A percentile compares a stretch with the other conserved stretches of the same genome.
Evolutionary conservation across 1,140 invertebrate species (phyloP).

Genomic region (Holotrichia oblita): DNA sequence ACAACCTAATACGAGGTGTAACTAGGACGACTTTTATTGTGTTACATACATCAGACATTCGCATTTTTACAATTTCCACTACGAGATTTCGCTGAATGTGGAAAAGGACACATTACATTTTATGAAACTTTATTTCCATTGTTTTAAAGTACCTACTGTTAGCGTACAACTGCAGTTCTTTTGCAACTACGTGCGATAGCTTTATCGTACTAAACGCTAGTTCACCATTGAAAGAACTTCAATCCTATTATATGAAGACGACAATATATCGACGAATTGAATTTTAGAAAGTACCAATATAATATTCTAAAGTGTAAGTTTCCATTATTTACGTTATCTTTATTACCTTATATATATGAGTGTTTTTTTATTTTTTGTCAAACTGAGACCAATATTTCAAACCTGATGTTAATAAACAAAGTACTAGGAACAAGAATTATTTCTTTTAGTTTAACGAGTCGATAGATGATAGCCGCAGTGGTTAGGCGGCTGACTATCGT

Average conservation of each 20-base stretch:
- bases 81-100: background rate
- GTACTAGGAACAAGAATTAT: too few relatives aligned
- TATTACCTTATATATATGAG: too few relatives aligned
- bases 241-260: background rate
- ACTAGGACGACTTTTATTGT: background rate
- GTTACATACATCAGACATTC: background rate
- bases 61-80: conserved; percentile 33
- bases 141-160: conserved; percentile 22
- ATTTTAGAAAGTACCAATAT: too few relatives aligned
- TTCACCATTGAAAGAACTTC: background rate
- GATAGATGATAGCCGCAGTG: too few relatives aligned
- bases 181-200: background rate
- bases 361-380: too few relatives aligned
- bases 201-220: background rate
- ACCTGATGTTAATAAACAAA: too few relatives aligned
- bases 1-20: background rate
- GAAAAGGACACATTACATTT: conserved; percentile 19
- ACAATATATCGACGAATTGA: too few relatives aligned
- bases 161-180: conserved; percentile 25
- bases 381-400: too few relatives aligned
- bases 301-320: too few relatives aligned
- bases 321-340: too few relatives aligned
- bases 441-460: too few relatives aligned
- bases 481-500: too few relatives aligned
- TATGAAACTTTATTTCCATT: conserved; percentile 33